Evolutionary conservation across 2,113 vertebrate genomes (phyloP).

Genomic region (Leucopternis melanops): DNA sequence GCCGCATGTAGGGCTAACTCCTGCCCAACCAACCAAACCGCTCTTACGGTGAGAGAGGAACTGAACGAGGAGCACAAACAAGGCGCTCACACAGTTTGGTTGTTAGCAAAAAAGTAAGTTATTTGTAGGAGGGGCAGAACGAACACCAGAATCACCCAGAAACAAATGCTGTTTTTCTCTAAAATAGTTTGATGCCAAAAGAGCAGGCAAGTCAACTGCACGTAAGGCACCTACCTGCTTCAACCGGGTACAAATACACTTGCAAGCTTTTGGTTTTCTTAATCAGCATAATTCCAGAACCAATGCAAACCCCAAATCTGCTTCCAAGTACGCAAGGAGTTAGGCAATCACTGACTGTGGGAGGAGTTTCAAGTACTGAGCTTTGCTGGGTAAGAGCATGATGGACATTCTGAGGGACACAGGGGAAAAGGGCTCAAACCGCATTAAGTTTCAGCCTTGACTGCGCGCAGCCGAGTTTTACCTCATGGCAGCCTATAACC

Average conservation of each 20-base stretch:
- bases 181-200: neutral
- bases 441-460: neutral
- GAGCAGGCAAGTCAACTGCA: rapidly evolving
- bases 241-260: rapidly evolving
- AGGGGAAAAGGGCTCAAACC: neutral
- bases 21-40: rapidly evolving
- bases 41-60: neutral
- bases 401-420: neutral
- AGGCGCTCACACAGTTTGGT: neutral
- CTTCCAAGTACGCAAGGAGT: neutral
- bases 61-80: rapidly evolving
- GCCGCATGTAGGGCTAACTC: rapidly evolving
- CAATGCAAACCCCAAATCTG: neutral
- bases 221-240: neutral
- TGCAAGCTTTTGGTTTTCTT: neutral
- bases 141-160: neutral
- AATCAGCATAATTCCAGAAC: neutral
- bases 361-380: neutral
- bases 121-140: neutral
- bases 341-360: neutral
- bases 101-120: neutral
- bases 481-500: neutral
- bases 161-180: neutral
- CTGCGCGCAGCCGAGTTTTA: neutral
- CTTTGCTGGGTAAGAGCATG: neutral